These are phyloP conservation scores for Gasterosteus aculeatus DNA, from an alignment of 2,113 vertebrate species.

Conservation along the genomic window DNA sequence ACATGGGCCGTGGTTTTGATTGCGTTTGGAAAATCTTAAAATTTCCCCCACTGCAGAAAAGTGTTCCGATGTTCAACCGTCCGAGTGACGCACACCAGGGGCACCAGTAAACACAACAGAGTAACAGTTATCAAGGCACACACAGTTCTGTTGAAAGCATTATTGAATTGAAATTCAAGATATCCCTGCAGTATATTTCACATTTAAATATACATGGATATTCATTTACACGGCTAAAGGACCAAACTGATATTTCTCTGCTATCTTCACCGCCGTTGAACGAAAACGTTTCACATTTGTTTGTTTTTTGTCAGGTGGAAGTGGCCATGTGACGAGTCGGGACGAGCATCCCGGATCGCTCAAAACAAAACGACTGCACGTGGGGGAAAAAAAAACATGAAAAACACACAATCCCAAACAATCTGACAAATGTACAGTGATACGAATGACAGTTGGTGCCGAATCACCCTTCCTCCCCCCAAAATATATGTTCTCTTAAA, in stretches of 20 bases:
- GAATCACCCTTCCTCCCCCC: slow-evolving; percentile 36
- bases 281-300: slow-evolving; percentile 25
- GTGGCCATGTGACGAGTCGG: slow-evolving; percentile 55
- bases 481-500: slow-evolving; percentile 62
- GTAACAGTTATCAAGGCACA: slow-evolving; percentile 78
- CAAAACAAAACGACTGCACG: slow-evolving; percentile 43
- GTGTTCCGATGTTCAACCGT: slow-evolving; percentile 43
- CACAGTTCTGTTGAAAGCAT: slow-evolving; percentile 79
- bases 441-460: slow-evolving; percentile 53
- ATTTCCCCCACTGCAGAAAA: slow-evolving; percentile 16
- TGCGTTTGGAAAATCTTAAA: slow-evolving; percentile 31
- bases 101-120: slow-evolving; percentile 72
- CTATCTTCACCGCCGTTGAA: slow-evolving; percentile 55
- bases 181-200: slow-evolving; percentile 80
- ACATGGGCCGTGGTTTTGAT: slow-evolving; percentile 46
- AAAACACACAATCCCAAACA: slow-evolving; percentile 48
- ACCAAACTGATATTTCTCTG: slow-evolving; percentile 59
- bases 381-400: slow-evolving; percentile 38
- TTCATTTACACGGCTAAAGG: slow-evolving; percentile 69
- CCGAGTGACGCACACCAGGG: slow-evolving; percentile 56
- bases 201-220: slow-evolving; percentile 78
- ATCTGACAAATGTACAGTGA: slow-evolving; percentile 47
- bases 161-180: slow-evolving; percentile 72
- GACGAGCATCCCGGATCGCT: slow-evolving; percentile 53
- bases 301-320: slow-evolving; percentile 34